Base-by-base conservation (phyloP, 2,888 invertebrate genomes). In the Lamellibrachia columna region DNA sequence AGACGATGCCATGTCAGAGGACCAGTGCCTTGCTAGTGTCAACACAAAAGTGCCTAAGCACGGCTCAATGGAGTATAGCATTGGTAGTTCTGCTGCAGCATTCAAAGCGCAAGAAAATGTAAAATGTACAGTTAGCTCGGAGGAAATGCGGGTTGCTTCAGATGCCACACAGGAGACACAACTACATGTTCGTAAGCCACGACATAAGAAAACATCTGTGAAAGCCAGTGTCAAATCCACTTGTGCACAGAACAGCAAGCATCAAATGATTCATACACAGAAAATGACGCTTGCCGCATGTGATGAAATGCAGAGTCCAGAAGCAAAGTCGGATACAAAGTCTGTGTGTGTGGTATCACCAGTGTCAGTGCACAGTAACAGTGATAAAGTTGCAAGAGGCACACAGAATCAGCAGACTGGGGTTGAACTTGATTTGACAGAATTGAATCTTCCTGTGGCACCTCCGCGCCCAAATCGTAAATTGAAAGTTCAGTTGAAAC, bases 401-500 rank as follows among this genome's bases (percentile, higher is more conserved):
- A 22, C n/a, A 6, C 15, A 75, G 75, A 75, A 75, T 6, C 75
- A 75, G 75, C 75, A 75, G 22, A 75, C 75, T n/a, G n/a, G 15
- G 22, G 75, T 15, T 75, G 75, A 75, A 22, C 22, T 75, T 75
- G 75, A 15, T 15, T 75, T n/a, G 6, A 3, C n/a, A 15, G 75
- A 75, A 75, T 75, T 22, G 22, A n/a, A 75, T 75, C 75, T 75
- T n/a, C 75, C 75, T 2, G 22, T 75, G 22, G 75, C 22, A n/a
- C 75, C 75, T 75, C 75, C 75, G 4, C 75, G 75, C n/a, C 75
- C 22, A 22, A 75, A 22, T 75, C 75, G 75, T n/a, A 75, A 75
- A 15, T 75, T 75, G 75, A 75, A 75, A 75, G 75, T 75, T 75
- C 75, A 75, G 75, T 75, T 75, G 75, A 75, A 75, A 15, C 75